Evolutionary conservation across 2,113 vertebrate genomes (phyloP).

Genomic region (Paralichthys olivaceus): DNA sequence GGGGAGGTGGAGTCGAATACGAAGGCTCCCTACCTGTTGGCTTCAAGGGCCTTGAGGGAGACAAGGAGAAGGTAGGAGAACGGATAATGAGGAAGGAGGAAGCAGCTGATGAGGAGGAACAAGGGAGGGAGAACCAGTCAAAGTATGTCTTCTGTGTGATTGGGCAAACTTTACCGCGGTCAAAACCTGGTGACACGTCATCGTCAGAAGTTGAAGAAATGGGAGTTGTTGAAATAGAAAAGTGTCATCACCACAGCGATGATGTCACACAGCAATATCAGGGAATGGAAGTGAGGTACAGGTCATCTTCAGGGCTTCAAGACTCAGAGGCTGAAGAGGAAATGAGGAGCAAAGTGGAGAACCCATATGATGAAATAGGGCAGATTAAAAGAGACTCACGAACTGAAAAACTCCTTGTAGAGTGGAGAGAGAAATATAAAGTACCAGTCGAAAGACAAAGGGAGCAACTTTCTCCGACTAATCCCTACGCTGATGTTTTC

Average conservation of each 20-base stretch:
- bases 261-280: conserved; percentile 24
- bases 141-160: conserved; percentile 63
- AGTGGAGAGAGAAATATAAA: conserved; percentile 68
- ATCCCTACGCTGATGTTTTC: conserved; percentile 25
- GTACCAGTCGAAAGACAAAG: not conserved
- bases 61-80: conserved; percentile 19
- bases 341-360: conserved; percentile 25
- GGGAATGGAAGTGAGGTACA: not conserved
- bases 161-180: conserved; percentile 62
- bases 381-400: conserved; percentile 55
- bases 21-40: conserved; percentile 26
- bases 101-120: conserved; percentile 19
- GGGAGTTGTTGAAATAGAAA: conserved; percentile 42
- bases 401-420: conserved; percentile 72
- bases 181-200: conserved; percentile 32
- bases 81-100: conserved; percentile 11
- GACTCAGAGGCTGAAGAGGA: conserved; percentile 11
- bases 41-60: conserved; percentile 29
- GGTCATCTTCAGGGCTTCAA: not conserved
- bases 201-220: conserved; percentile 34
- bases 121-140: conserved; percentile 20
- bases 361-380: conserved; percentile 22
- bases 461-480: not conserved
- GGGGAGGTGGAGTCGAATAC: conserved; percentile 36
- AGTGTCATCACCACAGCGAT: not conserved